These are phyloP conservation scores for Ceriagrion tenellum DNA, from an alignment of 2,888 invertebrate genomes.

Conservation along the genomic window DNA sequence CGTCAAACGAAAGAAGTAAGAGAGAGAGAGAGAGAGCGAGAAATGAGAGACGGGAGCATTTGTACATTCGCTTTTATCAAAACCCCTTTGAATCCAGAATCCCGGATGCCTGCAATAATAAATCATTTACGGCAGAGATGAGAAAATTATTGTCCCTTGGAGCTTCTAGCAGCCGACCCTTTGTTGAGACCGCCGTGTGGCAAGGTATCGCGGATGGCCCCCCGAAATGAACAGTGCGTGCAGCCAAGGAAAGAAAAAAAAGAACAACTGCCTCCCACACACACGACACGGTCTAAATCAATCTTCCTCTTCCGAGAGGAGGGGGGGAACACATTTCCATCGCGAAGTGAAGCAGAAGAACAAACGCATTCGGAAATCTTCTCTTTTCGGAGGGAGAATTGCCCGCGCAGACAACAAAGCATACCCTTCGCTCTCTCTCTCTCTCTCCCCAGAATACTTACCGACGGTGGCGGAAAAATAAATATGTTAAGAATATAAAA, in stretches of 20 bases:
- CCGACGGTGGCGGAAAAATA: neutral
- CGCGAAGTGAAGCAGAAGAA: slow-evolving; percentile 43
- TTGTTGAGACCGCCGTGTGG: neutral
- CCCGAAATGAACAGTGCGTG: neutral
- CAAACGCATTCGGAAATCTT: slow-evolving; percentile 36
- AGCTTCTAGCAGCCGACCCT: neutral
- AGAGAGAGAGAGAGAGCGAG: neutral
- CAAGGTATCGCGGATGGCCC: neutral
- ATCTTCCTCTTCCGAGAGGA: no score
- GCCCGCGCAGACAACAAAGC: neutral
- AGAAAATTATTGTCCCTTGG: neutral
- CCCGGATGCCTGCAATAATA: neutral
- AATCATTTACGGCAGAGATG: neutral
- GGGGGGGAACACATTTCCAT: slow-evolving; percentile 23
- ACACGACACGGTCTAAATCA: neutral
- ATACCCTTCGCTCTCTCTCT: neutral
- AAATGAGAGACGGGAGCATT: neutral
- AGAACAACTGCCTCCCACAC: neutral
- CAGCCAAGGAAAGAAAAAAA: neutral
- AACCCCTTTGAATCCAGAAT: neutral
- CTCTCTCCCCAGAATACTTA: neutral
- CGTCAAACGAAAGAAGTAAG: neutral
- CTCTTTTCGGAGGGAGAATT: neutral
- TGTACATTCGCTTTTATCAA: neutral
- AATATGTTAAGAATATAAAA: neutral